Base-by-base conservation (phyloP, 2,113 vertebrate genomes). In the Falco punctatus region DNA sequence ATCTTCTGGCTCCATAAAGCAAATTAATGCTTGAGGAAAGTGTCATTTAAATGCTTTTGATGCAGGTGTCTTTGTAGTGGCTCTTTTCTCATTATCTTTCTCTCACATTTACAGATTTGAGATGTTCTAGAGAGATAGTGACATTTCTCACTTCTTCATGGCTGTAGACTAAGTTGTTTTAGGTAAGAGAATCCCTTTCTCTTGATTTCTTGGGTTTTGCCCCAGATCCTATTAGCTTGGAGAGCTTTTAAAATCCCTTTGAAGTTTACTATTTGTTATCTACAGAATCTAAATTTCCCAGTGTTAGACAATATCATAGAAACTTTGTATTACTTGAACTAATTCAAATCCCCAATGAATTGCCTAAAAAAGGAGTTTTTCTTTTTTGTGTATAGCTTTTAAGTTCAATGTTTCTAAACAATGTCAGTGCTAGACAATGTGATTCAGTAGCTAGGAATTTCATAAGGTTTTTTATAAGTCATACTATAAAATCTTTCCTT, bases 341-440 rank as follows among this genome's bases (percentile, higher is more conserved):
- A 61, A 65, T 70, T 81, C 7, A 42, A 82, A 72, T 38, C 8
- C 5, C 5, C 2, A 54, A 4, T 7, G 0, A 81, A 62, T 78
- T 62, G 5, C 16, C 75, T 42, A 1, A 18, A 35, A 61, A 70
- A 3, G 1, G 7, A 26, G 1, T 4, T 11, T 16, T 42, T 16
- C 10, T 38, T 5, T 38, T 70, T 11, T 62, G 4, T 16, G 2
- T 65, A 9, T 19, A 32, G 2, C 9, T 91, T 79, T 55, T 51
- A 38, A 1, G 0, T 64, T 55, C 12, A 42, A 4, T 46, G 4
- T 0, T 72, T 80, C 70, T 52, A 81, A 91, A 79, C 3, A 15
- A 4, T 24, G 13, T 66, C 49, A 81, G 10, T 3, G 3, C 8
- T 61, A 65, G 21, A 69, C 16, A 77, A 35, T 33, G 15, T 32